Evolutionary conservation across 2,113 vertebrate genomes (phyloP).

Genomic region (Bombycilla garrulus): DNA sequence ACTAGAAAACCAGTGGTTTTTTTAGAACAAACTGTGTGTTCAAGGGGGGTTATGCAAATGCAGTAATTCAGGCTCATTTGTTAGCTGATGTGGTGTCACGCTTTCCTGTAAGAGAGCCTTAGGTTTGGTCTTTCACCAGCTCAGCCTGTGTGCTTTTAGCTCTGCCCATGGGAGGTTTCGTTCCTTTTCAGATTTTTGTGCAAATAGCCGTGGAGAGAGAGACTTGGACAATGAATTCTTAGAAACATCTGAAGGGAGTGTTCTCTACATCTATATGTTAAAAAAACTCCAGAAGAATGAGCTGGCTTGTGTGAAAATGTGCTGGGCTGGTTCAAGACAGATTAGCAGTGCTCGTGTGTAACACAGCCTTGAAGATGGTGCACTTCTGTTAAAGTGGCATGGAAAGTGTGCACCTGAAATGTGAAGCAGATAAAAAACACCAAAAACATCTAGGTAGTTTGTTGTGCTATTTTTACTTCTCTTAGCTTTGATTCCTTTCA

Average conservation of each 20-base stretch:
- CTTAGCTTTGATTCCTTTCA: background rate
- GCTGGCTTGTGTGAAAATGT: background rate
- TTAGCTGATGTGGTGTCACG: background rate
- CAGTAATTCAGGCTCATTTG: background rate
- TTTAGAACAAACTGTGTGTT: background rate
- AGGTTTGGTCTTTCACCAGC: background rate
- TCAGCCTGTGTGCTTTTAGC: background rate
- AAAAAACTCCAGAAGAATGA: background rate
- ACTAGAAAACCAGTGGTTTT: background rate
- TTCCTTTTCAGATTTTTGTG: background rate
- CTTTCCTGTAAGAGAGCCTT: background rate
- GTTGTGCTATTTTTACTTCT: background rate
- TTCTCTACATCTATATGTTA: background rate
- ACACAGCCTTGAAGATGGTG: background rate
- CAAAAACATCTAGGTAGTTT: background rate
- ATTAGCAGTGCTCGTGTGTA: background rate
- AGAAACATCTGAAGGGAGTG: background rate
- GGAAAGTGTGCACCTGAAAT: background rate
- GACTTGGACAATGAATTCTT: background rate
- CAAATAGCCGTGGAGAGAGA: background rate
- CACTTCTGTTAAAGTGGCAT: background rate
- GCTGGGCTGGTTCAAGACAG: background rate
- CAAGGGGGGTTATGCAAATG: background rate
- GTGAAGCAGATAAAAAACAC: background rate
- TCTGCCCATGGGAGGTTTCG: background rate